Base-by-base conservation (phyloP, 2,888 invertebrate species). In the Rhorus exstirpatorius region DNA sequence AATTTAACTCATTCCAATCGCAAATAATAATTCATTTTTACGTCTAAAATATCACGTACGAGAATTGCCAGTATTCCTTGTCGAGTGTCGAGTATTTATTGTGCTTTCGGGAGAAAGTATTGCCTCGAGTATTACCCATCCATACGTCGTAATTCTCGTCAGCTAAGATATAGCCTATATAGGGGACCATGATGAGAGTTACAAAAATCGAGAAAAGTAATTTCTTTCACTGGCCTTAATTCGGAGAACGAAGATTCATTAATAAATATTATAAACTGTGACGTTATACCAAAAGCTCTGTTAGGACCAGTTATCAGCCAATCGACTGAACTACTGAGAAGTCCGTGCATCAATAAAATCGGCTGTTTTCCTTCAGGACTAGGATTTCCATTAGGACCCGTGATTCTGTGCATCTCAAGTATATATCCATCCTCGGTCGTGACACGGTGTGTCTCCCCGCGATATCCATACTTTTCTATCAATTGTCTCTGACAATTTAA, bases 371-470 rank as follows among this genome's bases (percentile, higher is more conserved):
- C 93, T n/a, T 90, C 84, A n/a, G 93, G 91, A 0, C 94, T 93
- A 0, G 87, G 88, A 51, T 93, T 92, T n/a, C 93, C 93, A 2
- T 93, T 93, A 0, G 94, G 94, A 31, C 94, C 94, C 0, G 95
- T 94, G 55, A 98, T 96, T 53, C 97, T 94, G 89, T 97, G 97
- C 88, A 97, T 86, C 79, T 95, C 94, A 82, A 98, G 93, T n/a
- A 97, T 95, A 89, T 97, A 98, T 0, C 96, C 97, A 93, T 98
- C 98, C 1, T 94, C 91, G 0, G 98, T 98, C 2, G 92, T 93
- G 0, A 96, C 94, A 1, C 90, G 90, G 89, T 97, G 95, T 12
- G 93, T 93, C 92, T 97, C 96, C 0, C 94, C 90, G 0, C 94
- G 94, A 89, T 96, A 97, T 0, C 95, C 94, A 88, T 96, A 95